phyloP scores from a whole-genome alignment of 1,140 invertebrate species.

The Zophobas atratus region DNA sequence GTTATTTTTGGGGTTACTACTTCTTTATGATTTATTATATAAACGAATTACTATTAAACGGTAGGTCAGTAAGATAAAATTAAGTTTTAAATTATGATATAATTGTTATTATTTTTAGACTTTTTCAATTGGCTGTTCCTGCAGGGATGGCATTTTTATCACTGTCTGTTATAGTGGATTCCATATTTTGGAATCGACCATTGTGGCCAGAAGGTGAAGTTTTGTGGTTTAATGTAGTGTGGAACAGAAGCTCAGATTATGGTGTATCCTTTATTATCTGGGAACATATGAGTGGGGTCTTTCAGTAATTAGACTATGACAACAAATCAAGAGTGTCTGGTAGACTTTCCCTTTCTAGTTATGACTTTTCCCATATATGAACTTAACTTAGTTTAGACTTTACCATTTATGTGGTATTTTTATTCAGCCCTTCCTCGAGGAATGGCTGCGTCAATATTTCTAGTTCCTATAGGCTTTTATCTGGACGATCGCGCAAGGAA shows the following conservation, averaged over 20 bases:
- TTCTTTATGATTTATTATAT: constrained; percentile 84
- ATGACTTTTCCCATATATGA: no score
- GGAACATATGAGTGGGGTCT: neutral
- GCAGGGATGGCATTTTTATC: constrained; percentile 79
- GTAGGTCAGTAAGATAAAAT: constrained; percentile 67
- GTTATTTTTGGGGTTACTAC: constrained; percentile 89
- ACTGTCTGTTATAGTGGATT: constrained; percentile 89
- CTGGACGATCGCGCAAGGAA: constrained; percentile 80
- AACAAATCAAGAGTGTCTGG: no score
- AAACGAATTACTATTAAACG: constrained; percentile 71
- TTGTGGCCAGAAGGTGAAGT: constrained; percentile 99
- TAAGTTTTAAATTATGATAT: constrained; percentile 39
- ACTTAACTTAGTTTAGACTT: constrained; percentile 79
- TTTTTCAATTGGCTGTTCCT: constrained; percentile 81
- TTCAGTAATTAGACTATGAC: neutral
- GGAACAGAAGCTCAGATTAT: constrained; percentile 97
- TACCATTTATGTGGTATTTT: constrained; percentile 98
- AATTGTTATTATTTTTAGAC: constrained; percentile 70
- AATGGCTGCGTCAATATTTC: constrained; percentile 83
- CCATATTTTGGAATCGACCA: constrained; percentile 91
- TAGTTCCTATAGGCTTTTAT: constrained; percentile 87
- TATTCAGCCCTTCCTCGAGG: constrained; percentile 96
- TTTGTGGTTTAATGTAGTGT: constrained; percentile 94
- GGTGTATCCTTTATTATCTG: constrained; percentile 88
- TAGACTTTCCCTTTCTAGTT: no score